These are phyloP conservation scores for Paratilapia polleni DNA, from an alignment of 2,113 vertebrate species.

Conservation along the genomic window DNA sequence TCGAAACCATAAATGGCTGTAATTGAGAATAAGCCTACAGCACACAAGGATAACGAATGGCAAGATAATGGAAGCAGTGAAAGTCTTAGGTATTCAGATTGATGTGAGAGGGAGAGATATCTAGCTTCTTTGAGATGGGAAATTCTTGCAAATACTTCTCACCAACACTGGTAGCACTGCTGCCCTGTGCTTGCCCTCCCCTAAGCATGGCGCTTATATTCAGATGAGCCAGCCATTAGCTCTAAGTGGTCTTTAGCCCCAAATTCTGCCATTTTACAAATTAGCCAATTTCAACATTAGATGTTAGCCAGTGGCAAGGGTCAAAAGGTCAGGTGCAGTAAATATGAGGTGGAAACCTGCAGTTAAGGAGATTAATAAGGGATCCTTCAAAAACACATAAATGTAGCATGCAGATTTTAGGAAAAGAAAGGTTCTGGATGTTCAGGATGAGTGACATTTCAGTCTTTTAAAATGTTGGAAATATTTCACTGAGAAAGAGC, in stretches of 20 bases:
- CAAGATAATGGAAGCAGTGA: constrained; percentile 78
- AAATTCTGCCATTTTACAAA: constrained; percentile 77
- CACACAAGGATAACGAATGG: constrained; percentile 80
- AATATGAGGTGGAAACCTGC: constrained; percentile 71
- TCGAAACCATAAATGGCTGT: constrained; percentile 80
- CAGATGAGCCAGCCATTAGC: constrained; percentile 76
- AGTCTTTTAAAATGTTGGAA: constrained; percentile 23
- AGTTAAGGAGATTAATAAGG: constrained; percentile 66
- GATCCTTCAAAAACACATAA: constrained; percentile 55
- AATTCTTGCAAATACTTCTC: constrained; percentile 64
- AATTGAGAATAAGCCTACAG: constrained; percentile 85
- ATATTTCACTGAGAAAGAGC: constrained; percentile 36
- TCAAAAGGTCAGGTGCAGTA: constrained; percentile 75
- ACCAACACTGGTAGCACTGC: constrained; percentile 49
- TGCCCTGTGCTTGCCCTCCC: constrained; percentile 66
- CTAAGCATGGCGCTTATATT: constrained; percentile 64
- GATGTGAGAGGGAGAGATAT: constrained; percentile 65
- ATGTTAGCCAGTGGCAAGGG: constrained; percentile 71
- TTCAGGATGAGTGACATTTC: constrained; percentile 31
- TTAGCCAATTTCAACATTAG: constrained; percentile 73
- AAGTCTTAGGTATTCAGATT: constrained; percentile 67
- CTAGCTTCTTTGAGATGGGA: constrained; percentile 55
- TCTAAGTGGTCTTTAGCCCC: constrained; percentile 75
- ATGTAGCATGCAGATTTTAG: not conserved
- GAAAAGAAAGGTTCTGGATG: constrained; percentile 3